Percentiles rank a stretch among this genome's conserved stretches.
These are phyloP conservation scores for Diabrotica balteata DNA, from an alignment of 2,888 invertebrate genomes.

Conservation along the genomic window DNA sequence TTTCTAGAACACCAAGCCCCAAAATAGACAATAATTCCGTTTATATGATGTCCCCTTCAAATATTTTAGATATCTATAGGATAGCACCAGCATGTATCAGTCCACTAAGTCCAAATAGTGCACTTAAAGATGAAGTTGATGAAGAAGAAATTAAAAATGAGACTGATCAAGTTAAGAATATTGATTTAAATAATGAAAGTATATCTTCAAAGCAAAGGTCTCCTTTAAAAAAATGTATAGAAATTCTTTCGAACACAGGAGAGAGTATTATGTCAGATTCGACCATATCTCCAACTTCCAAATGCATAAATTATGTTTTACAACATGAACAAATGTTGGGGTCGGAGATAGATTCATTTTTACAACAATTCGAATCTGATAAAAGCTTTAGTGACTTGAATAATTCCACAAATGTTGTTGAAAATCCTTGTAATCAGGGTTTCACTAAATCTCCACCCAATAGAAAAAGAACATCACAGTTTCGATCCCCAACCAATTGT, in stretches of 20 bases:
- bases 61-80: not conserved
- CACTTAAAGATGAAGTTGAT: not conserved
- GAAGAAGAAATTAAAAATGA: not conserved
- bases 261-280: not conserved
- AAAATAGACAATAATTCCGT: too few relatives aligned
- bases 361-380: conserved; percentile 25
- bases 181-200: not conserved
- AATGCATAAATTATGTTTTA: conserved; percentile 11
- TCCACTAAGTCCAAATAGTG: not conserved
- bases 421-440: too few relatives aligned
- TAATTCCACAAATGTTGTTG: conserved; percentile 14
- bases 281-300: conserved; percentile 9
- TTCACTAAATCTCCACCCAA: too few relatives aligned
- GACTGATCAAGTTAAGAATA: not conserved
- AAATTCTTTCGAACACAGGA: not conserved
- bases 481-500: not conserved
- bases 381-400: conserved; percentile 20
- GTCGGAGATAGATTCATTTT: conserved; percentile 23
- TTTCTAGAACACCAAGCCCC: too few relatives aligned
- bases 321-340: conserved; percentile 8
- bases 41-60: not conserved
- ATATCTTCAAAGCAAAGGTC: too few relatives aligned
- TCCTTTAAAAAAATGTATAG: too few relatives aligned
- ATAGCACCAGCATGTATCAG: not conserved
- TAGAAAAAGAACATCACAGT: too few relatives aligned